Evolutionary conservation across 1,140 invertebrate genomes (phyloP), one percentile per base, ranked within the genome.

Genomic region (Sinella curviseta): DNA sequence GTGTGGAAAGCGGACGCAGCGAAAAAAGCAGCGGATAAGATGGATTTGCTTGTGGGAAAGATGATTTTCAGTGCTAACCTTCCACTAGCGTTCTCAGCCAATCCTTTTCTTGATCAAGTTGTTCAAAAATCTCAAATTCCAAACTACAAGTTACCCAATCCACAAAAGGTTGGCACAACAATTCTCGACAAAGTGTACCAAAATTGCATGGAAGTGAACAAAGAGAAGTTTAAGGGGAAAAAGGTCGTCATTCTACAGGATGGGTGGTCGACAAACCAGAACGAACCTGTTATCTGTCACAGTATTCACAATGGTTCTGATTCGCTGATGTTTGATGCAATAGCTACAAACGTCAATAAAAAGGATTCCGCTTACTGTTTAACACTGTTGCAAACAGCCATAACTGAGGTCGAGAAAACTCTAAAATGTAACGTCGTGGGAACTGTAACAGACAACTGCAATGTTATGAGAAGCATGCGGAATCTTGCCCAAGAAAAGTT

Each of bases 191-290:
- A 3, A n/a, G 35, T 24, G 24, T 75, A 75, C 28, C 4, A 75
- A 12, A n/a, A 54, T 39, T 36, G 34, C 39, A 70, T 75, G 31
- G 55, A 1, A 24, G 33, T 24, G 12, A 4, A 14, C 30, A 77
- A 73, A 35, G 12, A 34, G 1, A 26, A 55, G 24, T 20, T 76
- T 4, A 31, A 77, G 1, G 48, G 31, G 1, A 76, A 39, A 24
- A 54, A 24, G 39, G 79, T 77, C 26, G 74, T 65, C 1, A 73
- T 80, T 28, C 1, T 80, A 8, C 79, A 80, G 48, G 79, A 80
- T 36, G 79, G 79, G 8, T 80, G 79, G 79, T 55, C 35, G 3
- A 74, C 78, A 16, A 39, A 20, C 26, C 74, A 77, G 24, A 80
- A 80, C 34, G 1, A 12, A 14, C 79, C 79, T 12, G 60, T 80